Evolutionary conservation across 2,888 invertebrate genomes (phyloP).

Genomic region (Pyrgus malvae): DNA sequence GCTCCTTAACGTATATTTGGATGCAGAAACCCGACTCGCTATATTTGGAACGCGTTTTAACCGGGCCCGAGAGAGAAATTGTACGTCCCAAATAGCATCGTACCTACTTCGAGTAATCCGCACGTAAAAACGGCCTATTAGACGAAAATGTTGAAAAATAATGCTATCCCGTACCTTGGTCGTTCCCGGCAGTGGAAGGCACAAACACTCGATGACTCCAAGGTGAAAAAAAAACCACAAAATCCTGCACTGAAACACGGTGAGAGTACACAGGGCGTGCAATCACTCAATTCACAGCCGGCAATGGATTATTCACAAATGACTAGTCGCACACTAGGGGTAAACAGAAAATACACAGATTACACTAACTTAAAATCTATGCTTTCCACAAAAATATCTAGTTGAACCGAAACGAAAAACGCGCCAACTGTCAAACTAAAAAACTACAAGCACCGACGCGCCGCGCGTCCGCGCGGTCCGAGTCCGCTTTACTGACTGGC

Average conservation of each 20-base stretch:
- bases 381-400: slow-evolving; percentile 71
- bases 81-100: slow-evolving; percentile 51
- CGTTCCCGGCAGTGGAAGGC: slow-evolving; percentile 51
- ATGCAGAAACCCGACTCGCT: slow-evolving; percentile 52
- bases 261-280: slow-evolving; percentile 69
- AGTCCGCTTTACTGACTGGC: slow-evolving; percentile 71
- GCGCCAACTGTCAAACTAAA: slow-evolving; percentile 82
- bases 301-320: slow-evolving; percentile 69
- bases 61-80: slow-evolving; percentile 55
- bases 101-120: slow-evolving; percentile 26
- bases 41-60: slow-evolving; percentile 68
- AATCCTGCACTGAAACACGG: slow-evolving; percentile 68
- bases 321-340: slow-evolving; percentile 72
- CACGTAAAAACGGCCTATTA: slow-evolving; percentile 11
- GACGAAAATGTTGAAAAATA: slow-evolving; percentile 33
- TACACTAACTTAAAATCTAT: slow-evolving; percentile 79
- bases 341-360: slow-evolving; percentile 77
- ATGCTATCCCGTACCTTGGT: slow-evolving; percentile 56
- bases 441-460: slow-evolving; percentile 80
- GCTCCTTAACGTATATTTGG: slow-evolving; percentile 28
- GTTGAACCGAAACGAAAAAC: slow-evolving; percentile 73
- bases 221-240: slow-evolving; percentile 68
- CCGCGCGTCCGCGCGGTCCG: slow-evolving; percentile 75
- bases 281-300: slow-evolving; percentile 74
- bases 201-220: slow-evolving; percentile 61